Evolutionary conservation across 64 coral and sea anemone genomes (phyloP).

Genomic region (Catalaphyllia jardinei): DNA sequence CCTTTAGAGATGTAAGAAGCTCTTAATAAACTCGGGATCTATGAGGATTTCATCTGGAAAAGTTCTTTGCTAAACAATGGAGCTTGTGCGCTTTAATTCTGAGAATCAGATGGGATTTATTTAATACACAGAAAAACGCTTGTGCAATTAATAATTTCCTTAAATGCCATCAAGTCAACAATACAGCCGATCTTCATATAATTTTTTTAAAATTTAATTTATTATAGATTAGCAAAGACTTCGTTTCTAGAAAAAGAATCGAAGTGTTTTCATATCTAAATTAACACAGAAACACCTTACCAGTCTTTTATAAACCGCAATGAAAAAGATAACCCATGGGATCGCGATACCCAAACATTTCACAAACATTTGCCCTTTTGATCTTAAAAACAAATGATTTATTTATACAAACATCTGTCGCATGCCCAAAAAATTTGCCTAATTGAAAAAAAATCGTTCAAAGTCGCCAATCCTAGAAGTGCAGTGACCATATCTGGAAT

Average conservation of each 20-base stretch:
- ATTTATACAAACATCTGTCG: neutral
- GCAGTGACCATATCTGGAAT: neutral
- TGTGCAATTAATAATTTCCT: no score
- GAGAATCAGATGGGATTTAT: no score
- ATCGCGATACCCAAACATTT: neutral
- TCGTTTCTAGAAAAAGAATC: no score
- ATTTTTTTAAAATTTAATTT: no score
- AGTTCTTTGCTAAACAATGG: neutral
- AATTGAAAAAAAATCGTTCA: neutral
- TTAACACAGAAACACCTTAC: neutral
- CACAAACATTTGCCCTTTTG: conserved; percentile 1
- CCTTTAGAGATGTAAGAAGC: no score
- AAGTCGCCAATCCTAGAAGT: neutral
- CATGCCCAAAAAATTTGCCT: neutral
- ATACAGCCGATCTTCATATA: no score
- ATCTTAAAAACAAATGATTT: neutral
- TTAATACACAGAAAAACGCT: no score
- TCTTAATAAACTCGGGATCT: no score
- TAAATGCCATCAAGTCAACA: no score
- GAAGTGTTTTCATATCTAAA: neutral
- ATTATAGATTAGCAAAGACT: no score
- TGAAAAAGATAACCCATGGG: neutral
- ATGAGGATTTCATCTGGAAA: no score
- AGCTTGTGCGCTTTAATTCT: no score
- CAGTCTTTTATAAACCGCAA: neutral